Evolutionary conservation across 2,888 invertebrate genomes (phyloP).

Genomic region (Gortyna flavago): DNA sequence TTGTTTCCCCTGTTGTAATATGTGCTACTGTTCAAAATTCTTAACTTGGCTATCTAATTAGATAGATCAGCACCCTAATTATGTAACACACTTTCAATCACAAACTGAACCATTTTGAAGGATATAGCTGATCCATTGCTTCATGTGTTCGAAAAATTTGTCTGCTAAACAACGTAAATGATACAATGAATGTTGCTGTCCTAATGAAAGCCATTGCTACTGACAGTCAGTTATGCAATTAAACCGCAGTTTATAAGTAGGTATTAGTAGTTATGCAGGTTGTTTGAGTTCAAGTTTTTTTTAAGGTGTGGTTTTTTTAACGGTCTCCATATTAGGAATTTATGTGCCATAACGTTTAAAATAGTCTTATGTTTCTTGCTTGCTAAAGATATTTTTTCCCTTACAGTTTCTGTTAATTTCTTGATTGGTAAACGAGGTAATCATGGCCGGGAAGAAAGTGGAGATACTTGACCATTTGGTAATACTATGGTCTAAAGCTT

Average conservation of each 20-base stretch:
- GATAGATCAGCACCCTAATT: background rate
- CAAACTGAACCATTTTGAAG: background rate
- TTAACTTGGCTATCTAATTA: slow-evolving; percentile 20
- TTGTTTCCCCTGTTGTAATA: slow-evolving; percentile 6
- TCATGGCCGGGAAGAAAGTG: background rate
- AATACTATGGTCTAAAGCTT: background rate
- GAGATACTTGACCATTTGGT: background rate
- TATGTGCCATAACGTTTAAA: background rate
- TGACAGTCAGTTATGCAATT: background rate
- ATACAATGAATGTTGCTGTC: background rate
- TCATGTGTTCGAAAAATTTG: background rate
- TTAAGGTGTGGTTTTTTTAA: background rate
- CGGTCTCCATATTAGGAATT: background rate
- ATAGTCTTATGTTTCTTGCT: background rate
- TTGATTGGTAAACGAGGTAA: background rate
- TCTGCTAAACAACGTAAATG: background rate
- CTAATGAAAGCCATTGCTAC: background rate
- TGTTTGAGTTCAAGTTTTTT: background rate
- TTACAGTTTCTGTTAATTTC: background rate
- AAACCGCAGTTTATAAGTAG: background rate
- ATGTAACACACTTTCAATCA: background rate
- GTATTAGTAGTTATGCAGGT: background rate
- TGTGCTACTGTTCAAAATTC: slow-evolving; percentile 18
- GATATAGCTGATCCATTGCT: background rate
- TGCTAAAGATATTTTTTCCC: background rate